Base-by-base conservation (phyloP, 2,113 vertebrate species). In the Prochilodus magdalenae region DNA sequence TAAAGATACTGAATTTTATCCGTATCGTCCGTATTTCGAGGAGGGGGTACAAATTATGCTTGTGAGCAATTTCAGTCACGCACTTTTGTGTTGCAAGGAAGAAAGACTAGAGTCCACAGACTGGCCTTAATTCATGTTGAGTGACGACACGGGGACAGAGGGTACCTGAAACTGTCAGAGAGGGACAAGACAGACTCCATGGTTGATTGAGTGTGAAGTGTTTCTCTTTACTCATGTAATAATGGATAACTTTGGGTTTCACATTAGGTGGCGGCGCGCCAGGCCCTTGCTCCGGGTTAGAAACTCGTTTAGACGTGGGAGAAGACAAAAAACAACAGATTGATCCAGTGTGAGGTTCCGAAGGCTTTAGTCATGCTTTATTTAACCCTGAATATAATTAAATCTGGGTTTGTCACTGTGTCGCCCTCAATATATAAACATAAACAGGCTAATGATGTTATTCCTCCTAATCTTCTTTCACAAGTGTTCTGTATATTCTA, bases 241-340 rank as follows among this genome's bases (percentile, higher is more conserved):
- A 95, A 94, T 95, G 91, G 87, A 93, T 94, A 94, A 95, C 92
- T 86, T 55, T 70, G 49, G 89, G 47, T 94, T 93, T 78, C 80
- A 87, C 89, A 93, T 93, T 93, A 93, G 77, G 85, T 93, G 92
- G 89, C 89, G 71, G 51, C 0, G 55, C 49, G 87, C 91, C 92
- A 91, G 83, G 62, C 89, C 87, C 90, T 86, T 86, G 85, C 89
- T 83, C 40, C 70, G 75, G 65, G 73, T 40, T 79, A 76, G 86
- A 85, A 77, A 62, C 79, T 55, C 57, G 20, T 82, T 75, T 27
- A 70, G 47, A 51, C 70, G 36, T 60, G 75, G 20, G 44, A 51
- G 74, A 70, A 49, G 74, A 70, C 8, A 51, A 87, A 87, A 59
- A 79, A 89, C 76, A 62, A n/a, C 84, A 73, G 83, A 77, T 5